phyloP scores from a whole-genome alignment of 2,888 invertebrate genomes.

The Xylocampa areola region DNA sequence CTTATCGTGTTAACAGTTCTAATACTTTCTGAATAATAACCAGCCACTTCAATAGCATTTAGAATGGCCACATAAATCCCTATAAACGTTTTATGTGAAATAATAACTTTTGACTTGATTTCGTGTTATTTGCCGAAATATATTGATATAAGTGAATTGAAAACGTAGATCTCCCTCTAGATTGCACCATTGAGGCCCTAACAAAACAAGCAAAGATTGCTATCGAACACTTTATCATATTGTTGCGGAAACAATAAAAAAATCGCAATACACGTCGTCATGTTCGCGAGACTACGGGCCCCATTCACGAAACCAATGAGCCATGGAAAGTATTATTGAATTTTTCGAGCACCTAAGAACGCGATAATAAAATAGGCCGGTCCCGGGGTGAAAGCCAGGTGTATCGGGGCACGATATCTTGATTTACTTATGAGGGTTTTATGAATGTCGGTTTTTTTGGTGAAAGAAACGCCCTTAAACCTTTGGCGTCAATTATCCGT shows the following conservation, averaged over 20 bases:
- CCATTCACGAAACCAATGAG: constrained; percentile 78
- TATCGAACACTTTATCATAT: constrained; percentile 62
- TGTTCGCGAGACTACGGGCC: constrained; percentile 63
- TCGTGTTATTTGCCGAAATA: too few relatives aligned
- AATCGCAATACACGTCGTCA: constrained; percentile 68
- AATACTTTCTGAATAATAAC: too few relatives aligned
- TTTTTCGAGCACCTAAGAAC: constrained; percentile 76
- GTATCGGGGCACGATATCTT: constrained; percentile 85
- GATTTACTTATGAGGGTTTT: constrained; percentile 86
- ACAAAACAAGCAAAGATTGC: constrained; percentile 58
- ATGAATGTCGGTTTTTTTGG: constrained; percentile 80
- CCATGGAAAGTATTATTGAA: constrained; percentile 81
- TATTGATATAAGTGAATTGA: constrained; percentile 11
- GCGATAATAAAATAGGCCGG: constrained; percentile 69
- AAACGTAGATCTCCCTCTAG: constrained; percentile 44
- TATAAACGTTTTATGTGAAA: too few relatives aligned
- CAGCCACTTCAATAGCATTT: too few relatives aligned
- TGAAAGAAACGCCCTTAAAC: constrained; percentile 82
- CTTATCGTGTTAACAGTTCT: too few relatives aligned
- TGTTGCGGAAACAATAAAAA: constrained; percentile 67
- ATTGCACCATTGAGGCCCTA: constrained; percentile 23
- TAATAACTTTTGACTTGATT: too few relatives aligned
- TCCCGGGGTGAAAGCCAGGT: constrained; percentile 85
- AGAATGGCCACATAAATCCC: too few relatives aligned
- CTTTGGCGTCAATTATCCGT: constrained; percentile 87